A percentile compares a stretch with the other conserved stretches of the same genome.
These are phyloP conservation scores for Eumerus sabulonum DNA, from an alignment of 2,888 invertebrate genomes.

Conservation along the genomic window DNA sequence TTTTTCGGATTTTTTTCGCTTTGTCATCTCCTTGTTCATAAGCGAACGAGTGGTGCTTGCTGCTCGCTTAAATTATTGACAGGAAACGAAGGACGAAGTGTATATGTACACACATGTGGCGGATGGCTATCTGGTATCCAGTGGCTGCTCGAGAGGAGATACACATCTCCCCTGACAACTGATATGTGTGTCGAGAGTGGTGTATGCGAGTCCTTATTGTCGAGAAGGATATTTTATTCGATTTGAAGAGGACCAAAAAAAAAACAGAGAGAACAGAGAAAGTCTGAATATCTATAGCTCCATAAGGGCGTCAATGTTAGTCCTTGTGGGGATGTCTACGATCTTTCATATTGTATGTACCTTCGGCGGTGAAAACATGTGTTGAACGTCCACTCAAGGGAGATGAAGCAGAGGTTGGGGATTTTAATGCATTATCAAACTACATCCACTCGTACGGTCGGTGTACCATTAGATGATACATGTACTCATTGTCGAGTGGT, in stretches of 20 bases:
- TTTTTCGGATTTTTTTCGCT: too few relatives aligned
- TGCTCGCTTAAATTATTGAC: slow-evolving; percentile 50
- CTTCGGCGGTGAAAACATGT: slow-evolving; percentile 46
- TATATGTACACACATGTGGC: slow-evolving; percentile 17
- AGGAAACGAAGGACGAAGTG: neutral
- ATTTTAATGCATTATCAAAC: slow-evolving; percentile 53
- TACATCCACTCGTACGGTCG: neutral
- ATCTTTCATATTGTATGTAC: slow-evolving; percentile 35
- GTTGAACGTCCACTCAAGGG: slow-evolving; percentile 61
- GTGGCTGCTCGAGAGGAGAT: slow-evolving; percentile 10
- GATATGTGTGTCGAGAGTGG: slow-evolving; percentile 55
- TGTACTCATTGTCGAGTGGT: too few relatives aligned
- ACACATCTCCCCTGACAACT: slow-evolving; percentile 42
- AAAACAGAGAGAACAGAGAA: slow-evolving; percentile 44
- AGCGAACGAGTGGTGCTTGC: slow-evolving; percentile 23
- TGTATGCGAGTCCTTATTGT: slow-evolving; percentile 30
- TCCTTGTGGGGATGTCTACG: slow-evolving; percentile 43
- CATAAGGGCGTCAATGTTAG: slow-evolving; percentile 61
- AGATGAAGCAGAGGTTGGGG: slow-evolving; percentile 39
- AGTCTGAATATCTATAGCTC: slow-evolving; percentile 52
- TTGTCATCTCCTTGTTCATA: neutral
- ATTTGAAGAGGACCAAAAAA: slow-evolving; percentile 46
- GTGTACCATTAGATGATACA: too few relatives aligned
- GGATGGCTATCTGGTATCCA: neutral
- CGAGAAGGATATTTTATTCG: slow-evolving; percentile 59